phyloP scores from a whole-genome alignment of 2,888 invertebrate genomes.

The Cantharis flavilabris region DNA sequence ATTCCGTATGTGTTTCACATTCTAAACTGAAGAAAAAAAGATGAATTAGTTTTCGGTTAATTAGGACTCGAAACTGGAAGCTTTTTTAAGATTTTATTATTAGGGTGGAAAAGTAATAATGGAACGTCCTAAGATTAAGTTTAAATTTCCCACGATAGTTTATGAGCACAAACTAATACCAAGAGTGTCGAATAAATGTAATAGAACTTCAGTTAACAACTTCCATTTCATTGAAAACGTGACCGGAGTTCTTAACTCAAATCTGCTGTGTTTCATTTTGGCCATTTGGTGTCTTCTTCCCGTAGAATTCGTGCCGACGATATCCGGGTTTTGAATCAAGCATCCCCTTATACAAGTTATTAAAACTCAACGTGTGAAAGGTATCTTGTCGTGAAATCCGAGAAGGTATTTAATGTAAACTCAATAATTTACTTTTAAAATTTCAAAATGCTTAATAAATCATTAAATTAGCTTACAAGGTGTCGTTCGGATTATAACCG shows the following conservation, averaged over 20 bases:
- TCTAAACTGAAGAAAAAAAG: background rate
- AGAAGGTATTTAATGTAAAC: background rate
- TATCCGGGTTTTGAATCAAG: background rate
- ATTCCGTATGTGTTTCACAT: background rate
- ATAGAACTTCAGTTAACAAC: slow-evolving; percentile 53
- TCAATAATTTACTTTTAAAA: background rate
- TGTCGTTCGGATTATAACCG: background rate
- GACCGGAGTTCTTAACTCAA: slow-evolving; percentile 35
- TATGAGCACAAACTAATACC: slow-evolving; percentile 17
- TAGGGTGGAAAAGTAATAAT: background rate
- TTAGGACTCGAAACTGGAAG: background rate
- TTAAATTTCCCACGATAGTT: slow-evolving; percentile 9
- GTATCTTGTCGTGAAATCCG: background rate
- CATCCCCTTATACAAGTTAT: slow-evolving; percentile 4
- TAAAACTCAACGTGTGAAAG: slow-evolving; percentile 20
- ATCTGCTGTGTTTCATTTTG: slow-evolving; percentile 26
- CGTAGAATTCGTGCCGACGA: background rate
- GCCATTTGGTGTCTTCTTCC: slow-evolving; percentile 8
- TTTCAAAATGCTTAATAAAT: background rate
- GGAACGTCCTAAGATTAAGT: background rate
- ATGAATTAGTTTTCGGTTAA: background rate
- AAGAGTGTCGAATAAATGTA: slow-evolving; percentile 51
- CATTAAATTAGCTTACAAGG: background rate
- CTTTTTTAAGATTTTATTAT: background rate
- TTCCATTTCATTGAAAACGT: slow-evolving; percentile 54